Base-by-base conservation (phyloP, 2,797 vertebrate species). In the Darevskia nairensis region DNA sequence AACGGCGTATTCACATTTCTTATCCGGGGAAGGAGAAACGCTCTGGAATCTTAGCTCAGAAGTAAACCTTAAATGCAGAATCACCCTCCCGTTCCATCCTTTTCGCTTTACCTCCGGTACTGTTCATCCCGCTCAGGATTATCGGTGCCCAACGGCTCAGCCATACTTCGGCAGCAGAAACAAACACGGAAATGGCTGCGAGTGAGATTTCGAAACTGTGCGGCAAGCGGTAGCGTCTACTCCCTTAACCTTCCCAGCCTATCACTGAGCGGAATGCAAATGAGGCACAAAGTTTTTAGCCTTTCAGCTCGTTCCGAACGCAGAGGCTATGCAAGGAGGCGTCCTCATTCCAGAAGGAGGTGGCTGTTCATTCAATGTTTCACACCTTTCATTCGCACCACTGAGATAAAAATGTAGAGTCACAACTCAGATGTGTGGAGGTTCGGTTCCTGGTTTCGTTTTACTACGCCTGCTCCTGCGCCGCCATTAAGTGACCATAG, bases 131-230 rank as follows among this genome's bases (percentile, higher is more conserved):
- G 85, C n/a, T 23, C 68, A 1, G 81, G 75, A 8, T 17, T 10
- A 8, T 29, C 77, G 5, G n/a, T 6, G 1, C 5, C 79, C 4
- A 0, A 6, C 2, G 15, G 0, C 1, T 35, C 82, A 8, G 46
- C 82, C 87, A 89, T 89, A 35, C 0, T 13, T 13, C 0, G 0
- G 1, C 32, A 2, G 1, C 0, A 6, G 25, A 21, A 7, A 44
- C 4, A 17, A 3, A 25, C 44, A n/a, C 19, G 1, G 8, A 8
- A 32, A 2, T 13, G 6, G 32, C 15, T 39, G 27, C 1, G 6
- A 3, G 2, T 9, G 2, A 2, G 4, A 6, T 5, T 74, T 88
- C 39, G 27, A 80, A 85, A 5, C 2, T 3, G 69, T 41, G 29
- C 77, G 23, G 35, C 64, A 1, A 6, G 39, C 66, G 2, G 27